Base-by-base conservation (phyloP, 2,113 vertebrate genomes). In the Syrmaticus mikado region DNA sequence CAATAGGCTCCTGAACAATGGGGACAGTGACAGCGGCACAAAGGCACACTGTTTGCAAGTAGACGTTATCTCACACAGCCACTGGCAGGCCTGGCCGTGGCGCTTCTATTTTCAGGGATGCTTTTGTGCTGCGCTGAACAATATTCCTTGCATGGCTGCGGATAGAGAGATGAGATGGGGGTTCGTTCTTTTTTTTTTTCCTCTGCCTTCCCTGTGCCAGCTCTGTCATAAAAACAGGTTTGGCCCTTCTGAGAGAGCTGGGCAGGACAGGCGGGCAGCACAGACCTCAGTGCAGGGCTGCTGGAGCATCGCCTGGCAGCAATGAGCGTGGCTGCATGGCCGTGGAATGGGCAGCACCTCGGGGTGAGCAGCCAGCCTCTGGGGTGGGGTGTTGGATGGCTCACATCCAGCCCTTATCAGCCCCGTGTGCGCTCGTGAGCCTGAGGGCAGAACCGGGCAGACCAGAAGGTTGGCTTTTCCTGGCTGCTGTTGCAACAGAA, bases 21-120 rank as follows among this genome's bases (percentile, higher is more conserved):
- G 99, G 98, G 98, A 98, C 98, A 99, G 98, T 99, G 99, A 99
- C 99, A 99, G 99, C 98, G 98, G 98, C 97, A 99, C 99, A 99
- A 99, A 99, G 98, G 98, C 98, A 94, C 98, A 98, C 98, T 99
- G 99, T 99, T 99, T 98, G 99, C 98, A 97, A 98, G 99, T 98
- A 99, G 99, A 99, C 99, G 99, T 99, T 99, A 99, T 99, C 99
- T 99, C 99, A 99, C 99, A 99, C 98, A 98, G 98, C 98, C 98
- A 98, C 98, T 99, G 99, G 99, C 99, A 99, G 99, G 97, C 98
- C 98, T 98, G 95, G 95, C 98, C 98, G 98, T 97, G 98, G 98
- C 95, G 98, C 98, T 98, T 98, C 99, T 99, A 99, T 99, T 99
- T 98, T 99, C 99, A 99, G 99, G 98, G 98, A 98, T 96, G 98